Evolutionary conservation across 2,113 vertebrate species (phyloP).

Genomic region (Tupaia chinensis): DNA sequence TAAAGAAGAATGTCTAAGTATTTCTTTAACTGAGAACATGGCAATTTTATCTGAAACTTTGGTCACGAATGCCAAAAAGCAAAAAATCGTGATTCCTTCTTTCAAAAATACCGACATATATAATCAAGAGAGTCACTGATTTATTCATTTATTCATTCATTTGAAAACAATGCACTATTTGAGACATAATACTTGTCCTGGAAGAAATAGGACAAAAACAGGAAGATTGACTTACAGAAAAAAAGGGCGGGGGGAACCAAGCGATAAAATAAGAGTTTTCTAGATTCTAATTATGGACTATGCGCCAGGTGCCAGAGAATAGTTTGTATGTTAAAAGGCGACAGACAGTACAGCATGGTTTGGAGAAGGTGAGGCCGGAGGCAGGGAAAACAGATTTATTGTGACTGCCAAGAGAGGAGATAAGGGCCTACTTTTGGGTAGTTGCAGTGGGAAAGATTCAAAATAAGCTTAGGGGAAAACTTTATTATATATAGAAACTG

Average conservation of each 20-base stretch:
- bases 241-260: not conserved
- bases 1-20: slow-evolving; percentile 7
- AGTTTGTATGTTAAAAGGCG: not conserved
- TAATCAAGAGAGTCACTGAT: slow-evolving; percentile 6
- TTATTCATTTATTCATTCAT: not conserved
- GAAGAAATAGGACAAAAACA: not conserved
- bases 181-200: not conserved
- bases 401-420: not conserved
- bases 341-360: not conserved
- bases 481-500: not conserved
- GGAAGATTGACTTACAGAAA: not conserved
- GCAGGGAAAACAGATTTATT: not conserved
- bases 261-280: not conserved
- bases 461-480: not conserved
- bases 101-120: not conserved
- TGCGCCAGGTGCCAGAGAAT: not conserved
- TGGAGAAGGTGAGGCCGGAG: not conserved
- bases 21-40: slow-evolving; percentile 6
- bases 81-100: not conserved
- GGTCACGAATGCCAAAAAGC: not conserved
- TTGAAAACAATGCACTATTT: not conserved
- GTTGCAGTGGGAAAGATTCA: not conserved
- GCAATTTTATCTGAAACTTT: not conserved
- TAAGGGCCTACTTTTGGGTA: not conserved
- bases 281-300: not conserved